Conservation (phyloP, 53 echinoderm and acorn worm species). For the Astropecten irregularis region DNA sequence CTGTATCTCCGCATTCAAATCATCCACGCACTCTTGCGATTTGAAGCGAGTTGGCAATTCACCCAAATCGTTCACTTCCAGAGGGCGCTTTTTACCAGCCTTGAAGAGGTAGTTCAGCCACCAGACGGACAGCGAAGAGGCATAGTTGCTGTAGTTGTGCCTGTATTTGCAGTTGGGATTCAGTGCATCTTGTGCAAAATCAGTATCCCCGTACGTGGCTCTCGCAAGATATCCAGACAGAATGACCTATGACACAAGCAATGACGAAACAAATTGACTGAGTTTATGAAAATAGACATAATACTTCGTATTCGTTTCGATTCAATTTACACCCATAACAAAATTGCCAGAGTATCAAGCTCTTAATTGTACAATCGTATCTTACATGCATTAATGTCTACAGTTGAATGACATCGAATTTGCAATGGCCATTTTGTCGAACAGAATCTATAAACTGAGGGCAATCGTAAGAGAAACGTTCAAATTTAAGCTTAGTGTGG, state of each 20-base stretch:
- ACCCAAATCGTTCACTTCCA: constrained; percentile 53
- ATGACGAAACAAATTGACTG: too few relatives aligned
- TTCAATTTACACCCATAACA: too few relatives aligned
- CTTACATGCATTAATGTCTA: too few relatives aligned
- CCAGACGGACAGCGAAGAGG: constrained; percentile 39
- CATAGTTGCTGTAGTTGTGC: constrained; percentile 16
- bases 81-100: constrained; percentile 49
- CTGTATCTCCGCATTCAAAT: constrained; percentile 3
- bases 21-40: constrained; percentile 7
- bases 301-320: too few relatives aligned
- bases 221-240: neutral
- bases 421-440: too few relatives aligned
- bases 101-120: constrained; percentile 59
- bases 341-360: too few relatives aligned
- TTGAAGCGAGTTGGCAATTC: constrained; percentile 47
- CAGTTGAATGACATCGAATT: too few relatives aligned
- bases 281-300: too few relatives aligned
- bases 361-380: too few relatives aligned
- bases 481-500: too few relatives aligned
- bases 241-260: neutral
- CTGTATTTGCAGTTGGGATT: constrained; percentile 45
- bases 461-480: too few relatives aligned
- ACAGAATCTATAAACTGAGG: too few relatives aligned
- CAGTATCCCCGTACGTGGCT: constrained; percentile 9
- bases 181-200: constrained; percentile 12